These are phyloP conservation scores for Heteromormyrus szaboi DNA, from an alignment of 2,797 vertebrate genomes.

Conservation along the genomic window DNA sequence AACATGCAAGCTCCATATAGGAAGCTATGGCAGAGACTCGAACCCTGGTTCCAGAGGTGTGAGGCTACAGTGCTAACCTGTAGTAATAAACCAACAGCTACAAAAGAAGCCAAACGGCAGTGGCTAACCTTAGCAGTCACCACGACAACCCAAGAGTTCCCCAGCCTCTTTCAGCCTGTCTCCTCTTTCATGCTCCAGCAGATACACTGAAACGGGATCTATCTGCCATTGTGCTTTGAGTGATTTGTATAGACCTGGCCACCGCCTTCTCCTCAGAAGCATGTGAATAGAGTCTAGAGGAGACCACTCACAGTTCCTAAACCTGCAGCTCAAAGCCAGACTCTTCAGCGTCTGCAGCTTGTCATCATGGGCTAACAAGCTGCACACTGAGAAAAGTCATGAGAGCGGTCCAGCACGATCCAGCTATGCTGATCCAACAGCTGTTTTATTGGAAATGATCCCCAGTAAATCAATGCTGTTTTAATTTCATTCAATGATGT, in stretches of 20 bases:
- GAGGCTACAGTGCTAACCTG: background rate
- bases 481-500: background rate
- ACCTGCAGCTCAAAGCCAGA: background rate
- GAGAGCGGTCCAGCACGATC: background rate
- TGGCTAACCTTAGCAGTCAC: background rate
- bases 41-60: background rate
- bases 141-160: background rate
- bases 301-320: background rate
- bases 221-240: background rate
- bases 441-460: background rate
- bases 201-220: background rate
- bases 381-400: background rate
- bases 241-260: conserved; percentile 2
- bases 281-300: background rate
- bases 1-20: background rate
- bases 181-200: background rate
- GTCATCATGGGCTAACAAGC: background rate
- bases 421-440: background rate
- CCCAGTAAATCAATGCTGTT: background rate
- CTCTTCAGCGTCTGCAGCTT: background rate
- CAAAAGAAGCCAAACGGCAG: background rate
- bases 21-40: background rate
- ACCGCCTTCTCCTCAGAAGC: background rate
- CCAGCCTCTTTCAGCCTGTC: background rate
- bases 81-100: background rate